Base-by-base conservation (phyloP, 2,113 vertebrate genomes). In the Microtus oregoni region DNA sequence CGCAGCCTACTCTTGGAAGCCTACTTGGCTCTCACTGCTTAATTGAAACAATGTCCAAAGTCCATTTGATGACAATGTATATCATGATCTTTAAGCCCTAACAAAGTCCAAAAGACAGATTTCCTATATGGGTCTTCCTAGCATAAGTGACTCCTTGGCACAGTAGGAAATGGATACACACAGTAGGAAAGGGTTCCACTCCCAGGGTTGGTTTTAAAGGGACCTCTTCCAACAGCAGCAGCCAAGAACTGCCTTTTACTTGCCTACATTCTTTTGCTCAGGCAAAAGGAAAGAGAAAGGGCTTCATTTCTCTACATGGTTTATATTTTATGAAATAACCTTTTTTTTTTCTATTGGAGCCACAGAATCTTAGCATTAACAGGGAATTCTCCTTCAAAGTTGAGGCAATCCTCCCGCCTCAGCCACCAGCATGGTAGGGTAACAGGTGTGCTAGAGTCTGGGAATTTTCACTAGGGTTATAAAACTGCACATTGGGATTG, bases 81-180 rank as follows among this genome's bases (percentile, higher is more conserved):
- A 65, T 50, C 38, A 58, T 79, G 50, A 38, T 65, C 86, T 76
- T 90, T 61, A 44, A 79, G 65, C 76, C 77, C 65, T 77, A 90
- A 41, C 50, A 58, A 90, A 96, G 41, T 41, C 26, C 67, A 92
- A 82, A 91, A 86, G 75, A 70, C 41, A 68, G 35, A 58, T 78
- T 95, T 92, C 83, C 30, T 86, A 76, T n/a, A 73, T 38, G 41
- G 72, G 8, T 94, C 3, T 77, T 87, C 52, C 20, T 30, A 63
- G 47, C 81, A 81, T 81, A 70, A 70, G 35, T 38, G 52, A 89
- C 86, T 75, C 63, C 41, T 83, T 38, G 88, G 26, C 44, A 96
- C 7, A 94, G 19, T 10, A 65, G 73, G 68, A 89, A 89, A 91
- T 76, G 44, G 91, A 89, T 47, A n/a, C 47, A 95, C n/a, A n/a